phyloP scores from a whole-genome alignment of 2,888 invertebrate species.

The Pyrrhia umbra region DNA sequence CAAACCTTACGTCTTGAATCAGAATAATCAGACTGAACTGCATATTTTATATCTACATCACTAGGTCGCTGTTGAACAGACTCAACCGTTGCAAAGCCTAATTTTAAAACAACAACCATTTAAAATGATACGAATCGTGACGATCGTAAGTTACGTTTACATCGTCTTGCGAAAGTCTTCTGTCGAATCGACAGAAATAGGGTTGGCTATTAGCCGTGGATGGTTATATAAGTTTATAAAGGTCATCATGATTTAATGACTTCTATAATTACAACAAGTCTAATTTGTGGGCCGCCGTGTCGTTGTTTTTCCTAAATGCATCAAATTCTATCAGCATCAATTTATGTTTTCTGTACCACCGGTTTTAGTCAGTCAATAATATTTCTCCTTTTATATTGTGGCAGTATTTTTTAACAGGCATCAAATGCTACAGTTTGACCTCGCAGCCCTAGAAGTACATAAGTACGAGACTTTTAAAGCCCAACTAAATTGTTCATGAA shows the following conservation, averaged over 20 bases:
- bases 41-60: slow-evolving; percentile 45
- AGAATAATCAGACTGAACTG: slow-evolving; percentile 13
- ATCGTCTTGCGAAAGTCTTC: slow-evolving; percentile 57
- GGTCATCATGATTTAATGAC: slow-evolving; percentile 21
- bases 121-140: slow-evolving; percentile 65
- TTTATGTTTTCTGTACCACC: slow-evolving; percentile 26
- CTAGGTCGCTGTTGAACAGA: slow-evolving; percentile 27
- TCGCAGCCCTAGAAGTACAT: slow-evolving; percentile 26
- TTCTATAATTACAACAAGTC: slow-evolving; percentile 16
- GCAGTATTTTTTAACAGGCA: slow-evolving; percentile 5
- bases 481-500: slow-evolving; percentile 32
- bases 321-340: no score
- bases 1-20: slow-evolving; percentile 22
- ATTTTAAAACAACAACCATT: slow-evolving; percentile 60
- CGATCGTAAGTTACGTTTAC: slow-evolving; percentile 64
- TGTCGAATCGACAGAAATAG: slow-evolving; percentile 34
- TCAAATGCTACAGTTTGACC: slow-evolving; percentile 4
- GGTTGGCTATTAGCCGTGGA: slow-evolving; percentile 29
- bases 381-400: background rate
- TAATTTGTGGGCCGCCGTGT: background rate
- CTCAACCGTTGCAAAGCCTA: slow-evolving; percentile 50
- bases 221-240: slow-evolving; percentile 29
- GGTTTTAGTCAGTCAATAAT: slow-evolving; percentile 15
- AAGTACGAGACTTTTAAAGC: slow-evolving; percentile 14
- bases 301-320: slow-evolving; percentile 23